Evolutionary conservation across 2,113 vertebrate species (phyloP).

Genomic region (Hydropotes inermis): DNA sequence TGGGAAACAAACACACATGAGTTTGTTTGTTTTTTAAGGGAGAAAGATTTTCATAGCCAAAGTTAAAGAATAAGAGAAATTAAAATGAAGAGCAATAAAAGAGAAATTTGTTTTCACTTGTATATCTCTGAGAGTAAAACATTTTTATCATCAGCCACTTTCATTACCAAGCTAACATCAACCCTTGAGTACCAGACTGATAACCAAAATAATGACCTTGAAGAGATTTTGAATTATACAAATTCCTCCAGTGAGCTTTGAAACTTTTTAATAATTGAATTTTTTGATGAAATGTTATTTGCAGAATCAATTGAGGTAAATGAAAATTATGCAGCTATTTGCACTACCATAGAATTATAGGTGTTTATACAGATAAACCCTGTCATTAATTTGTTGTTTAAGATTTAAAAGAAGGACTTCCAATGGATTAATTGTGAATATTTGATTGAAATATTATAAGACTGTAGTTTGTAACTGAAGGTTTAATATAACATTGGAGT

Average conservation of each 20-base stretch:
- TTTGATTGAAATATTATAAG: neutral
- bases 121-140: neutral
- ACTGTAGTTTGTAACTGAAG: neutral
- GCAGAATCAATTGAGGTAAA: neutral
- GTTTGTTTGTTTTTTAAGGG: neutral
- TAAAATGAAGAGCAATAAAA: neutral
- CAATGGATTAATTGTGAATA: neutral
- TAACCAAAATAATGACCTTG: neutral
- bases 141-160: neutral
- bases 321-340: neutral
- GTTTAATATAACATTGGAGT: neutral
- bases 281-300: neutral
- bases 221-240: neutral
- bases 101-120: neutral
- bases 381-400: neutral
- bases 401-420: neutral
- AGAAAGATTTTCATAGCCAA: neutral
- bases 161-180: neutral
- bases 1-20: constrained; percentile 17
- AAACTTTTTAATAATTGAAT: neutral
- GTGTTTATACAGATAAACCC: neutral
- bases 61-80: neutral
- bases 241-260: neutral
- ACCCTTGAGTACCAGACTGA: neutral
- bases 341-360: neutral